phyloP scores from a whole-genome alignment of 2,113 vertebrate genomes.

The Paratilapia polleni region DNA sequence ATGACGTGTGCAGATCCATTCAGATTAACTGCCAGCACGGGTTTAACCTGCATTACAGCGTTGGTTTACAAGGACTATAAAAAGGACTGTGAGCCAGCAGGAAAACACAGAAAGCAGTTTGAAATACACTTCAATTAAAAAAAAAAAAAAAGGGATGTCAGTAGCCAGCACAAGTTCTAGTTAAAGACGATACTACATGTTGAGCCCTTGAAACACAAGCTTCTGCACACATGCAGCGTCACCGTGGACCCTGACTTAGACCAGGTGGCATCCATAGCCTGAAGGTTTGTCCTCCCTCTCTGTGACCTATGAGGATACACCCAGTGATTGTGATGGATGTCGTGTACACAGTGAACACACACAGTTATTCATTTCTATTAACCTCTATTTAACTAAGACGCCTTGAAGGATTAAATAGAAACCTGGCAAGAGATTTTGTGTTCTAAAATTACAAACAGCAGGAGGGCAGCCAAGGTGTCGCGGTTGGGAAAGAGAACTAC shows the following conservation, averaged over 20 bases:
- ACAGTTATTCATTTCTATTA: slow-evolving; percentile 42
- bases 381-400: slow-evolving; percentile 45
- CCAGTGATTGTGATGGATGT: slow-evolving; percentile 27
- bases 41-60: slow-evolving; percentile 2
- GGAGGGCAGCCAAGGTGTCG: slow-evolving; percentile 41
- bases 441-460: slow-evolving; percentile 57
- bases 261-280: slow-evolving; percentile 45
- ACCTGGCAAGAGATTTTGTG: slow-evolving; percentile 31
- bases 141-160: not conserved
- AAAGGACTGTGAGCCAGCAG: not conserved
- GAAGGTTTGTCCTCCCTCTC: slow-evolving; percentile 17
- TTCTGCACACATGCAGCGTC: not conserved
- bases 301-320: slow-evolving; percentile 44
- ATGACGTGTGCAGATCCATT: not conserved
- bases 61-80: slow-evolving; percentile 26
- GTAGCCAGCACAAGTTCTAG: not conserved
- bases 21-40: slow-evolving; percentile 17
- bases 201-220: not conserved
- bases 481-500: slow-evolving; percentile 19
- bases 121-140: not conserved
- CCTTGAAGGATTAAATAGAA: slow-evolving; percentile 32
- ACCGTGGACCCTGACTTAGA: slow-evolving; percentile 26
- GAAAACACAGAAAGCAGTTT: not conserved
- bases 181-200: not conserved
- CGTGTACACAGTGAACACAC: slow-evolving; percentile 1